Evolutionary conservation across 2,113 vertebrate species (phyloP).

Genomic region (Tretioscincus oriximinensis): DNA sequence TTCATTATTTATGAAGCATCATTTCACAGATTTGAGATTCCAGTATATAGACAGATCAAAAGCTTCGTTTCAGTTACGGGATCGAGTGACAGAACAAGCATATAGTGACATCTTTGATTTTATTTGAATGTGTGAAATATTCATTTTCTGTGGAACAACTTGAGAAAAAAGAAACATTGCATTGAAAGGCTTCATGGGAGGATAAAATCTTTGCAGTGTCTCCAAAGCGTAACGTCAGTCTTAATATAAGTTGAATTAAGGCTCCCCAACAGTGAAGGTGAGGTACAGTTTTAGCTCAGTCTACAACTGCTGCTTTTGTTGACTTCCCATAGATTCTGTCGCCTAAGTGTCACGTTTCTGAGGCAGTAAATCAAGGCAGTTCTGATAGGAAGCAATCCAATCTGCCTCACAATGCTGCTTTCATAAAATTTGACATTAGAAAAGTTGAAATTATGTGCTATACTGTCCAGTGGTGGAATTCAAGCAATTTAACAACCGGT

Average conservation of each 20-base stretch:
- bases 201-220: conserved; percentile 18
- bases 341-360: not conserved
- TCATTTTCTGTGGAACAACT: conserved; percentile 27
- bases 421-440: conserved; percentile 1
- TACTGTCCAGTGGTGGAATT: not conserved
- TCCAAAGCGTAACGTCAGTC: not conserved
- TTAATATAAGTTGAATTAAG: conserved; percentile 28
- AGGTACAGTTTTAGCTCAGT: conserved; percentile 8
- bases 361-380: conserved; percentile 33
- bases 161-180: conserved; percentile 44
- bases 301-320: conserved; percentile 28
- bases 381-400: conserved; percentile 16
- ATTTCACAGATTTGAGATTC: conserved; percentile 43
- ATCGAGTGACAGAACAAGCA: conserved; percentile 33
- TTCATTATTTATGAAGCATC: conserved; percentile 41
- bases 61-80: conserved; percentile 27
- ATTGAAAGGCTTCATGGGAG: conserved; percentile 31
- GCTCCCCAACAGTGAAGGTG: conserved; percentile 23
- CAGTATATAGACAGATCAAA: conserved; percentile 27
- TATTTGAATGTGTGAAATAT: conserved; percentile 43
- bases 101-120: conserved; percentile 46
- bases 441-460: not conserved
- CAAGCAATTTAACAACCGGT: too few species aligned
- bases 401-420: not conserved
- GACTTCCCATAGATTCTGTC: conserved; percentile 12